These are phyloP conservation scores for Hypomecis atomaria DNA, from an alignment of 2,888 invertebrate species.

Conservation along the genomic window DNA sequence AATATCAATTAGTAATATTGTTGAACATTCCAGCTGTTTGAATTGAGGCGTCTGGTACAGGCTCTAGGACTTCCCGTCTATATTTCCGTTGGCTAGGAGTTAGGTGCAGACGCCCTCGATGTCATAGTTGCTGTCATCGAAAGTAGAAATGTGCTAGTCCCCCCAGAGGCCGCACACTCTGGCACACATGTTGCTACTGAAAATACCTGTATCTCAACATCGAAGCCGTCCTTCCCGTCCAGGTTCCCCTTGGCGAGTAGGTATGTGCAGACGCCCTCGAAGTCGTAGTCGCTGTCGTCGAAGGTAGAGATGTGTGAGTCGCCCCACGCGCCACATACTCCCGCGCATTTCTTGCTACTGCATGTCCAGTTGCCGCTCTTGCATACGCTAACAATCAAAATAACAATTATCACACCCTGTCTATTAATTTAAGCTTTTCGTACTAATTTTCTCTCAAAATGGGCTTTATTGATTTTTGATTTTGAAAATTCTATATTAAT, in stretches of 20 bases:
- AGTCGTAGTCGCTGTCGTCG: constrained; percentile 92
- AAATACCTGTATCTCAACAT: constrained; percentile 89
- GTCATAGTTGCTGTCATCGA: constrained; percentile 92
- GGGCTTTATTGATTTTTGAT: too few relatives aligned
- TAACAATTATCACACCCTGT: not conserved
- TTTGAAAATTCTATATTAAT: too few relatives aligned
- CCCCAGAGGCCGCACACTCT: constrained; percentile 90
- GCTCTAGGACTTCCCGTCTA: constrained; percentile 82
- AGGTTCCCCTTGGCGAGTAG: constrained; percentile 90
- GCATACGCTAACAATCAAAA: constrained; percentile 83
- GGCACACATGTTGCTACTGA: constrained; percentile 54
- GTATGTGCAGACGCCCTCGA: constrained; percentile 95
- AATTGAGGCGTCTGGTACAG: too few relatives aligned
- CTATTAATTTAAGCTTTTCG: too few relatives aligned
- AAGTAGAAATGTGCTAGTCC: constrained; percentile 96
- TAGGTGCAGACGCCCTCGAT: constrained; percentile 96
- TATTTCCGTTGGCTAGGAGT: constrained; percentile 89
- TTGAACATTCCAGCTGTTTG: too few relatives aligned
- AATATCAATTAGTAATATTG: too few relatives aligned
- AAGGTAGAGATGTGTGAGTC: constrained; percentile 96
- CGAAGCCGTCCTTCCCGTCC: constrained; percentile 87
- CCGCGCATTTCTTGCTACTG: constrained; percentile 88
- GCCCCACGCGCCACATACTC: constrained; percentile 94
- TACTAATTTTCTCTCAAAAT: too few relatives aligned
- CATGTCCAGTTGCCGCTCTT: constrained; percentile 92